Percentiles rank a stretch among this genome's conserved stretches.
Evolutionary conservation across 2,888 invertebrate genomes (phyloP).

Genomic region (Cyaniris semiargus): DNA sequence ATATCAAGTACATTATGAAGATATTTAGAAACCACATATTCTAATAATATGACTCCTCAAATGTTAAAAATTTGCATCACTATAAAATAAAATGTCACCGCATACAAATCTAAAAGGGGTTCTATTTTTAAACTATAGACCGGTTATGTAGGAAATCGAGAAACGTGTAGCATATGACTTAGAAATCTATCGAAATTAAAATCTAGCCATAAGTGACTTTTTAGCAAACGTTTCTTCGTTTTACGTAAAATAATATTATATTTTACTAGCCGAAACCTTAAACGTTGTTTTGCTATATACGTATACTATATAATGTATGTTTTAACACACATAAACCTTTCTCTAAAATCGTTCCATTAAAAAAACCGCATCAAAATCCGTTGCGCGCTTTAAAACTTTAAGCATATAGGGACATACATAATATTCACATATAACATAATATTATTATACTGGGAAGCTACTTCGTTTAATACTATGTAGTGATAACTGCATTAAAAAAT

Average conservation of each 20-base stretch:
- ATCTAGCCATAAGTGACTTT: neutral
- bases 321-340: no score
- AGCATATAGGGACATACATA: no score
- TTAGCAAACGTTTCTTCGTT: neutral
- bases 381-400: no score
- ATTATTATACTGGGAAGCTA: no score
- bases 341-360: no score
- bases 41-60: no score
- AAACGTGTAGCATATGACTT: neutral
- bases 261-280: neutral
- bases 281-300: neutral
- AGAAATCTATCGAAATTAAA: conserved; percentile 1
- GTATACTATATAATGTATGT: no score
- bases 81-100: neutral
- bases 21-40: neutral
- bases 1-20: neutral
- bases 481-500: neutral
- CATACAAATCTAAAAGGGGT: neutral
- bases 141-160: neutral
- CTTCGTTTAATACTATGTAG: no score
- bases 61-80: neutral
- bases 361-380: no score
- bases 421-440: no score
- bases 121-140: conserved; percentile 2
- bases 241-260: neutral